These are phyloP conservation scores for Crioceris asparagi DNA, from an alignment of 2,888 invertebrate genomes.

Conservation along the genomic window DNA sequence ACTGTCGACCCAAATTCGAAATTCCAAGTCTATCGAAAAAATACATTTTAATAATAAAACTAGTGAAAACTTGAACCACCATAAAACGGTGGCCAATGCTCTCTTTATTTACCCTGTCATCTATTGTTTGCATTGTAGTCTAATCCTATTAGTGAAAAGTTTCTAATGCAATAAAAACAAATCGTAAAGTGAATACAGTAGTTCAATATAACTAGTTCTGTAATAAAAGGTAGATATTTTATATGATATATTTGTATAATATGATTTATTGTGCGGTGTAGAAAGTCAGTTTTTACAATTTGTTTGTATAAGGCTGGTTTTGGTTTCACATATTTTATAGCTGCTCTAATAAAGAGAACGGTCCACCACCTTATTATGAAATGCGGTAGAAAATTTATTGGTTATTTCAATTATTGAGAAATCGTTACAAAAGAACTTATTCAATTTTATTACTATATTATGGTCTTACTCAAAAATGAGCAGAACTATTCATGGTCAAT, in stretches of 20 bases:
- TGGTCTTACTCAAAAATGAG: too few species aligned
- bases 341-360: not conserved
- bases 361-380: too few species aligned
- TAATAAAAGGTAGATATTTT: too few species aligned
- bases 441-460: too few species aligned
- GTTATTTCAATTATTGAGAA: too few species aligned
- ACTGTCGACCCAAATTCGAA: slow-evolving; percentile 20
- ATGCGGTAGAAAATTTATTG: too few species aligned
- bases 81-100: slow-evolving; percentile 23
- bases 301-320: slow-evolving; percentile 4
- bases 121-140: slow-evolving; percentile 10
- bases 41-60: slow-evolving; percentile 10
- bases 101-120: slow-evolving; percentile 12
- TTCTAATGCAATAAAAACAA: slow-evolving; percentile 25
- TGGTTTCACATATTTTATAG: not conserved
- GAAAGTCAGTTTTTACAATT: slow-evolving; percentile 12
- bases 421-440: too few species aligned
- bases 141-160: slow-evolving; percentile 15
- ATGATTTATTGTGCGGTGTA: slow-evolving; percentile 16
- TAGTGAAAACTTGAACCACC: slow-evolving; percentile 24
- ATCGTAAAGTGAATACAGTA: slow-evolving; percentile 26
- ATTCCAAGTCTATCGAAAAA: too few species aligned
- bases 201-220: too few species aligned
- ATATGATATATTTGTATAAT: too few species aligned
- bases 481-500: too few species aligned